Evolutionary conservation across 2,888 invertebrate species (phyloP), one percentile per base, ranked within the genome.

Genomic region (Drosophila infuscata): DNA sequence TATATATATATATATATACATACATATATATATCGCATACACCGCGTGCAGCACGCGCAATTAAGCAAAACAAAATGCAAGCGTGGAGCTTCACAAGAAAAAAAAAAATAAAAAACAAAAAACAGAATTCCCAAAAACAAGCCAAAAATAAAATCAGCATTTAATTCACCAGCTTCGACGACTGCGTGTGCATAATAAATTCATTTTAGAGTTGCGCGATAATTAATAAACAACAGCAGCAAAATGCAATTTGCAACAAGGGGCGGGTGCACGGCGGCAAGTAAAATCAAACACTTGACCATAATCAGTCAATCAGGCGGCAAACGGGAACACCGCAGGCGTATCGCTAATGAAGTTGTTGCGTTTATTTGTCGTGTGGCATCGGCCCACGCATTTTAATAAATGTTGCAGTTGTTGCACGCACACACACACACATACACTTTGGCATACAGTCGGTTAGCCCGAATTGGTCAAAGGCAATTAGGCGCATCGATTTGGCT

Each of bases 301-400:
- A 87, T 87, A 87, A 87, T 87, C 90, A 87, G 83, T 88, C 87
- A 87, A 88, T 87, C 87, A 85, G 83, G 63, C 72, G 62, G 76
- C 74, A 78, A 86, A 88, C 73, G 88, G 77, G 77, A 66, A 79
- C 76, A 70, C 74, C 46, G 69, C 46, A 29, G 43, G 56, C 66
- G 32, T 58, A 32, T 41, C 74, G 82, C 78, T 83, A 85, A 85
- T 85, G 89, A 85, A 85, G 85, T 89, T 88, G 89, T 89, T 83
- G 75, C 77, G 88, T 84, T 89, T 88, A 72, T 76, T 74, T 80
- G 81, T 74, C 81, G 70, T 74, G 70, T 48, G 79, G 64, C 81
- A 46, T 57, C 81, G 66, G 57, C 89, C 86, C 89, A 83, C 83
- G 83, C 83, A 83, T 88, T 80, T 83, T 85, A 85, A 85, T 82